Evolutionary conservation across 2,797 vertebrate genomes (phyloP), one percentile per base, ranked within the genome.

Genomic region (Distichodus sexfasciatus): DNA sequence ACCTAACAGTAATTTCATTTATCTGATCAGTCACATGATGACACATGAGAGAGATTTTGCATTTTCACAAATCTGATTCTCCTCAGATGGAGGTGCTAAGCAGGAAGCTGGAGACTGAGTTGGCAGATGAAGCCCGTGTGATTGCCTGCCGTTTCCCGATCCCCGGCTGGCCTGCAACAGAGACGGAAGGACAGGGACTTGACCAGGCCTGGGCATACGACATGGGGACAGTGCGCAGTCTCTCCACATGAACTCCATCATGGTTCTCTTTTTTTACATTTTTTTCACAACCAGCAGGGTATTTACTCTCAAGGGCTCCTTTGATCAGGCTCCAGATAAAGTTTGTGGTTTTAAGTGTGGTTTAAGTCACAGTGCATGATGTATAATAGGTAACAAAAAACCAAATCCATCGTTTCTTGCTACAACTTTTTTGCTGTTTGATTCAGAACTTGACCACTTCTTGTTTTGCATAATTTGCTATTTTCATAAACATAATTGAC

Each of bases 121-220:
- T 91, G 60, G 81, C 81, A 1, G 78, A 87, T 36, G 83, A 87
- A 5, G 83, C 86, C 0, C 31, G 76, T 64, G 85, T 92, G 76
- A 78, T 92, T 4, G 55, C 87, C 35, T 90, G 89, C 58, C 82
- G 89, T 9, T 92, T 88, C 77, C 87, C 88, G 7, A 83, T 92
- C 53, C 66, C 88, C 15, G 35, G 76, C 63, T 92, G 90, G 90
- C 77, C 83, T 2, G 75, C 79, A 2, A 71, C 81, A 1, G 83
- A 60, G 0, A 83, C 80, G 2, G 71, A 70, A 6, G 90, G 90
- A 29, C 75, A 77, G 0, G 84, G 86, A 40, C 85, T 93, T 0
- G 83, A 91, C 38, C 76, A 88, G 77, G 83, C 84, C 0, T 92
- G 88, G 84, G 86, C 85, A 40, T 90, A 92, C 65, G 83, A 92